These are phyloP conservation scores for Drosophila bocki DNA, from an alignment of 1,140 invertebrate species.

Conservation along the genomic window DNA sequence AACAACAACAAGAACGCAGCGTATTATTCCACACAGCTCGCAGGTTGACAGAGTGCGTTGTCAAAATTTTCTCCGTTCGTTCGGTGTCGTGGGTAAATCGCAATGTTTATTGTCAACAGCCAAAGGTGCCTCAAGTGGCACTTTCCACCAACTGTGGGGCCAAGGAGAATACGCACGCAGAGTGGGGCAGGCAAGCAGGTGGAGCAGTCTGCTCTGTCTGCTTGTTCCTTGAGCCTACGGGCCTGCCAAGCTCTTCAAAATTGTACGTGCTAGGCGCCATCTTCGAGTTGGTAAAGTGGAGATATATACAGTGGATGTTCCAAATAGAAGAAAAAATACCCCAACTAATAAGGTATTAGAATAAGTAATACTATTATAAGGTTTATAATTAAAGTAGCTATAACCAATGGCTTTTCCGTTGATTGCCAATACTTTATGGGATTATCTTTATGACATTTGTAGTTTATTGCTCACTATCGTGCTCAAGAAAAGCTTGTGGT, in stretches of 20 bases:
- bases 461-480: background rate
- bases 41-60: constrained; percentile 61
- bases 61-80: constrained; percentile 36
- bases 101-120: constrained; percentile 82
- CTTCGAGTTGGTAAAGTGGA: constrained; percentile 24
- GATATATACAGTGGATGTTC: constrained; percentile 14
- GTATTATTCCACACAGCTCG: constrained; percentile 28
- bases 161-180: background rate
- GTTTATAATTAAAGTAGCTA: too few species aligned
- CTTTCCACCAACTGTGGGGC: constrained; percentile 43
- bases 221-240: constrained; percentile 37
- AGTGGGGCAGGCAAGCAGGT: background rate
- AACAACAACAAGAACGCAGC: background rate
- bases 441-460: background rate
- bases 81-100: constrained; percentile 54
- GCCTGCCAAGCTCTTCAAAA: constrained; percentile 39
- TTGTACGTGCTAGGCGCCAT: constrained; percentile 48
- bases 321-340: background rate
- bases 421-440: background rate
- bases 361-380: background rate
- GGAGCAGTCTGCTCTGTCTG: constrained; percentile 11
- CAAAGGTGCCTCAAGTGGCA: constrained; percentile 74
- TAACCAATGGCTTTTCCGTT: background rate
- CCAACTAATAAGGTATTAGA: background rate
- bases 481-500: background rate